These are phyloP conservation scores for Hydriomena furcata DNA, from an alignment of 2,888 invertebrate genomes.

Conservation along the genomic window DNA sequence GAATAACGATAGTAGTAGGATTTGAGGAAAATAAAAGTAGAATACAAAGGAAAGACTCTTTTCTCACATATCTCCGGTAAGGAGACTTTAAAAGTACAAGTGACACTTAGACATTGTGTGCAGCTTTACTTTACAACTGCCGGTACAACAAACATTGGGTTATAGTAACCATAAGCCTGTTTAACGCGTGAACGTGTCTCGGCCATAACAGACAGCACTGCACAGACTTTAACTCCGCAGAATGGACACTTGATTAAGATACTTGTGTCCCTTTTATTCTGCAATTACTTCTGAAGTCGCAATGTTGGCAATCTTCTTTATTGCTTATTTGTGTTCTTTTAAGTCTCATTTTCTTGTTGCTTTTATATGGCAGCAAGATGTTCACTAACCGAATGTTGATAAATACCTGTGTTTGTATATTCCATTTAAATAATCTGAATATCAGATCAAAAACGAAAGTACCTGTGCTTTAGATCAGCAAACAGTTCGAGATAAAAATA, in stretches of 20 bases:
- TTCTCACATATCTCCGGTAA: too few species aligned
- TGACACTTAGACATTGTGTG: too few species aligned
- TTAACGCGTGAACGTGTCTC: conserved; percentile 44
- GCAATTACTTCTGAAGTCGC: conserved; percentile 74
- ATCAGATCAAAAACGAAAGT: too few species aligned
- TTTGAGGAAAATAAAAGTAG: too few species aligned
- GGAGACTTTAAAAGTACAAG: too few species aligned
- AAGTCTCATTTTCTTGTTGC: conserved; percentile 14
- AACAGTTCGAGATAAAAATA: too few species aligned
- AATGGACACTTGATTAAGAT: conserved; percentile 81
- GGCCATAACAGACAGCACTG: conserved; percentile 56
- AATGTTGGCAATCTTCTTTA: conserved; percentile 66
- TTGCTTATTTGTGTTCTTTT: conserved; percentile 54
- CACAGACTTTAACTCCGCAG: conserved; percentile 58
- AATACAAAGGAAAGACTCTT: too few species aligned
- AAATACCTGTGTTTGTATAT: too few species aligned
- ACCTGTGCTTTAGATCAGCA: too few species aligned
- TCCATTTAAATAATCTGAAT: not conserved
- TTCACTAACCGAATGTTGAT: not conserved
- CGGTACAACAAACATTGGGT: too few species aligned
- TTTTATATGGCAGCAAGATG: conserved; percentile 3
- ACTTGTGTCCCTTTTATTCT: conserved; percentile 78
- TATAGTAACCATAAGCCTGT: conserved; percentile 5
- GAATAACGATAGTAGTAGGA: too few species aligned
- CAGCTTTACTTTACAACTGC: too few species aligned